Evolutionary conservation across 2,888 invertebrate genomes (phyloP), one percentile per base, ranked within the genome.

Genomic region (Myathropa florea): DNA sequence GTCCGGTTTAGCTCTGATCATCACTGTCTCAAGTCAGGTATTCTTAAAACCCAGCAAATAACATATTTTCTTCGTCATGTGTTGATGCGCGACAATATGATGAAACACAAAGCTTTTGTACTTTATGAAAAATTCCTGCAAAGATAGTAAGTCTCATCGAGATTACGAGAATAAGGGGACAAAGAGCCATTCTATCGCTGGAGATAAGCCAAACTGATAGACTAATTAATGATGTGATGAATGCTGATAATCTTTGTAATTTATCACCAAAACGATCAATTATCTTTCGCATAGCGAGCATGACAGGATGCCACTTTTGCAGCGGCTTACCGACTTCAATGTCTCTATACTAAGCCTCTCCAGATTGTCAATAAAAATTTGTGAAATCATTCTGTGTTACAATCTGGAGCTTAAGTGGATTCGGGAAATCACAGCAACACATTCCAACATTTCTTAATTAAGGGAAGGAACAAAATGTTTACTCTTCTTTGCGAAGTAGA

Each of bases 391-490:
- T 18, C 46, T 18, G 18, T 7, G 46, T 7, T n/a, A 46, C 46
- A 46, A 7, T 46, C 18, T 18, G 18, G 24, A 1, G 12, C 24
- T 12, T 57, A 12, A 57, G 57, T 24, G 33, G 9, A 23, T 10
- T n/a, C 21, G 18, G n/a, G 18, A 36, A 46, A 26, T 26, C 39
- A 10, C 3, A 72, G 23, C 30, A 55, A 55, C 23, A 73, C 67
- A 65, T 59, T 59, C 18, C 59, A 59, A 30, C 64, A 59, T 57
- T n/a, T 60, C 67, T 33, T 61, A 77, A 77, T 77, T 68, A 60
- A 60, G 18, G 18, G 46, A n/a, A n/a, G 60, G 36, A 59, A 21
- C 23, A 65, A 33, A 59, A 28, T 71, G 57, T 39, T 71, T 64
- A 61, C 28, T 6, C 61, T 63, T 57, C 61, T 30, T 73, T 36